Conservation (phyloP, 2,113 vertebrate species). For the Nibea coibor region DNA sequence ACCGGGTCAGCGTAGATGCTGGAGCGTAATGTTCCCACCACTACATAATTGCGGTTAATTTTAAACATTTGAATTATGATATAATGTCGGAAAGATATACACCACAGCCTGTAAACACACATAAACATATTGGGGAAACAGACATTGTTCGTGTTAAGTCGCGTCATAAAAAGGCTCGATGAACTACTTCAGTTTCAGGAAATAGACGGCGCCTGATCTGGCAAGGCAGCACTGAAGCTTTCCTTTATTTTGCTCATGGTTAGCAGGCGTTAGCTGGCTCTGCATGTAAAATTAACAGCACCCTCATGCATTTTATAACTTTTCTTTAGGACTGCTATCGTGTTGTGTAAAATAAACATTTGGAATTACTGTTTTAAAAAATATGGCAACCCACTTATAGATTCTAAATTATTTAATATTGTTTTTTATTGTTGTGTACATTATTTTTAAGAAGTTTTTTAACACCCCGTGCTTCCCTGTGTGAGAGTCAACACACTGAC, state of each 20-base stretch:
- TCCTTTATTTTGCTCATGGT: constrained; percentile 32
- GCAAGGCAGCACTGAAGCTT: constrained; percentile 40
- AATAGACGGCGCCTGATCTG: constrained; percentile 68
- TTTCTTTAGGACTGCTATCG: neutral
- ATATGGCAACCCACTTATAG: neutral
- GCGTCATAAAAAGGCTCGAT: neutral
- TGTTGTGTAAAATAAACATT: neutral
- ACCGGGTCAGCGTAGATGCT: constrained; percentile 61
- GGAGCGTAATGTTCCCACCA: constrained; percentile 19
- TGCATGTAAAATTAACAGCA: neutral
- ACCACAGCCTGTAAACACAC: fast-evolving
- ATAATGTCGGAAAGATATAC: fast-evolving
- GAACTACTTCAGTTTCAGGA: constrained; percentile 61
- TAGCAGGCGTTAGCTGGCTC: constrained; percentile 18
- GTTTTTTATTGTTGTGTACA: neutral
- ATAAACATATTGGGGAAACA: neutral
- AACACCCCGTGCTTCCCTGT: neutral
- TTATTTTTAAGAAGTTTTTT: neutral
- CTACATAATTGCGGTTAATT: neutral
- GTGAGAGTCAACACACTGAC: neutral
- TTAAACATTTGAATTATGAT: neutral
- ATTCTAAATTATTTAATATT: constrained; percentile 6
- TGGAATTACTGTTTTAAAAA: neutral
- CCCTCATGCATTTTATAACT: neutral
- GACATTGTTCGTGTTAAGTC: neutral